phyloP scores from a whole-genome alignment of 1,140 invertebrate species.

The Psilanteris sp. region DNA sequence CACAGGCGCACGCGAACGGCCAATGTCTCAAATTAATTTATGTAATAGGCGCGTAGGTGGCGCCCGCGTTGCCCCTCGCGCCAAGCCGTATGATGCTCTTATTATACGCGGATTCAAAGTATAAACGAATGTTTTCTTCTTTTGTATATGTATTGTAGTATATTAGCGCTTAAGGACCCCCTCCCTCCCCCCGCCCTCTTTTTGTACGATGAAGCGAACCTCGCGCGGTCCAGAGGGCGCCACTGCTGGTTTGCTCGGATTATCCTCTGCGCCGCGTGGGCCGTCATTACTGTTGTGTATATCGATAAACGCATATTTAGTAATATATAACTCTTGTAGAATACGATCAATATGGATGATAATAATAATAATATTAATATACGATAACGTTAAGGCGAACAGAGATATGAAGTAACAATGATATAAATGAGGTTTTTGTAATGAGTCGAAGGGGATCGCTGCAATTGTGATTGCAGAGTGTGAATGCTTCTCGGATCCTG shows the following conservation, averaged over 20 bases:
- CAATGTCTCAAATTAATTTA: slow-evolving; percentile 38
- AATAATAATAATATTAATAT: slow-evolving; percentile 57
- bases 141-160: slow-evolving; percentile 79
- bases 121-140: slow-evolving; percentile 68
- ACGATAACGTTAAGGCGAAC: slow-evolving; percentile 33
- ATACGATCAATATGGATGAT: slow-evolving; percentile 61
- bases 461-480: slow-evolving; percentile 52
- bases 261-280: slow-evolving; percentile 27
- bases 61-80: slow-evolving; percentile 27
- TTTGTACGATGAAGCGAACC: slow-evolving; percentile 68
- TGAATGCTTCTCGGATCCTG: slow-evolving; percentile 34
- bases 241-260: background rate
- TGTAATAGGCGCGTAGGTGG: slow-evolving; percentile 25
- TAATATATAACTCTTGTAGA: slow-evolving; percentile 73
- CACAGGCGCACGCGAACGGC: slow-evolving; percentile 23
- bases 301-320: slow-evolving; percentile 74
- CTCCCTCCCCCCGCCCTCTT: no score
- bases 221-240: slow-evolving; percentile 36
- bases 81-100: slow-evolving; percentile 63
- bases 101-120: slow-evolving; percentile 65
- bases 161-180: slow-evolving; percentile 71
- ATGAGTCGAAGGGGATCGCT: slow-evolving; percentile 52
- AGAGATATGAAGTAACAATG: slow-evolving; percentile 30
- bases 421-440: slow-evolving; percentile 40
- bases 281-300: slow-evolving; percentile 72